Evolutionary conservation across 2,888 invertebrate genomes (phyloP), one percentile per base, ranked within the genome.

Genomic region (Andrena bucephala): DNA sequence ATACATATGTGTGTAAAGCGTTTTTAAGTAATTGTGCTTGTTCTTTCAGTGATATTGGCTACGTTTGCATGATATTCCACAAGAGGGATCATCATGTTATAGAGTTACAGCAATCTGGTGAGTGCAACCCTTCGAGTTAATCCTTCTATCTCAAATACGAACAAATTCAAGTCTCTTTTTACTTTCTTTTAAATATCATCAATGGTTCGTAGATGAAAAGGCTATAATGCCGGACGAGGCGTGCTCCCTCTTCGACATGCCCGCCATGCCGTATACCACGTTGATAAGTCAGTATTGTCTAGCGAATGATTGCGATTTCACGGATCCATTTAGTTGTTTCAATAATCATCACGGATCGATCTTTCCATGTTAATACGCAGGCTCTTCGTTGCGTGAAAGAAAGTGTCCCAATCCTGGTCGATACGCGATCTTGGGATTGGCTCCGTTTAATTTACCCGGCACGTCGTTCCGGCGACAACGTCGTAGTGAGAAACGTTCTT

Each of bases 51-150:
- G 96, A 97, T 91, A 97, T 97, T 42, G 97, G 97, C 3, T 97
- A 97, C 93, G 96, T 97, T 50, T 98, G 97, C 93, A 96, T 97
- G 95, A 95, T 96, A 89, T 96, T 97, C 93, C 95, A 96, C 93
- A 96, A 96, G 70, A 95, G 97, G 71, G 96, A 96, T 83, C 95
- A 95, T 68, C 95, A 96, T 89, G 96, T 97, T 42, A 96, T 97
- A 87, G 97, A 97, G 94, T 95, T 97, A 80, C 96, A 96, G 91
- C 96, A 96, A 90, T 96, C 96, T 71, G 93, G 94, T 93, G 90
- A 93, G 93, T 92, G 29, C 7, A 36, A 54, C n/a, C 20, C n/a
- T 62, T 2, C 13, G 42, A 4, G 42, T 36, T 4, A 2, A 20
- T 69, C 3, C 2, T 10, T n/a, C 10, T 36, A 16, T n/a, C 13